Base-by-base conservation (phyloP, 37 sponge, comb jelly and placozoan species). In the Bolinopsis microptera region DNA sequence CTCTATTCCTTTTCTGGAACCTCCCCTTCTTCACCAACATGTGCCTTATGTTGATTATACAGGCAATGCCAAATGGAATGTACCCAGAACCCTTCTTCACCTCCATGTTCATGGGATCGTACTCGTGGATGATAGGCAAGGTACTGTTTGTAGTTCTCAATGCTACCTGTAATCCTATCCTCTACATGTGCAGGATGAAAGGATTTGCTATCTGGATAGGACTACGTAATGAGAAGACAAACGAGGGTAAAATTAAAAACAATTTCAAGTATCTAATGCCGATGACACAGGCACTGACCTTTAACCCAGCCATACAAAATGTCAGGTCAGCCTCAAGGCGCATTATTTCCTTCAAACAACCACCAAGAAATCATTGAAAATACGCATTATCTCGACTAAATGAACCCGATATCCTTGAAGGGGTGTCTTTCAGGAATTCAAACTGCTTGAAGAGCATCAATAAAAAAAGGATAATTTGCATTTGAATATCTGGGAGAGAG, bases 1-100 rank as follows among this genome's bases (percentile, higher is more conserved):
- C 61, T 40, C 41, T 86, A 28, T 86, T 86, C 61, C 90, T 86
- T 22, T 5, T 86, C 61, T 86, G 40, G 38, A 28, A 86, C 61
- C n/a, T 41, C 28, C 90, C 90, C 23, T 38, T 86, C 28, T 18
- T 40, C 35, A 13, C 36, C 30, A 40, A 28, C 90, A 86, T 38
- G 48, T 5, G 13, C 90, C 26, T 86, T 30, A 40, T 21, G 30
- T 8, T 28, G 26, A 41, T 40, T 3, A 24, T 48, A 3, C 75
- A 72, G 75, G 26, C 5, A 2, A 28, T 41, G 23, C 35, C 27
- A 21, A 34, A 39, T 28, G 83, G 83, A 23, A 40, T 2, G 36
- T 41, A 24, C 41, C 41, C 90, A 36, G 18, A 24, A 36, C 41
- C 41, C 0, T 26, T 33, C 61, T 86, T 26, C n/a, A 26, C 30